phyloP scores from a whole-genome alignment of 2,797 vertebrate genomes.

The Sitta carolinensis region DNA sequence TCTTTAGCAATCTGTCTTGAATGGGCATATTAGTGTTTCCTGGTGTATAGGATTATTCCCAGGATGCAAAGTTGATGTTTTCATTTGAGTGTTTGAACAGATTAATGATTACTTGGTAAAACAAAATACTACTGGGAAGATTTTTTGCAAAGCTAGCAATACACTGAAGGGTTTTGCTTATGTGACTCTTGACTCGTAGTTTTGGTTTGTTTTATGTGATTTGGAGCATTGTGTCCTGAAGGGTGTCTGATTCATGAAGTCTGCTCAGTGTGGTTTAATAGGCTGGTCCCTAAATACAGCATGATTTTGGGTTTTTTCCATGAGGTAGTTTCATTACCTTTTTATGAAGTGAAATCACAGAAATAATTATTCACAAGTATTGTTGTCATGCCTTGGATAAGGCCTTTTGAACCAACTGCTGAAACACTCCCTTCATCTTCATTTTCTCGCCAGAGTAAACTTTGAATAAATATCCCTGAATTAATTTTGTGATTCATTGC shows the following conservation, averaged over 20 bases:
- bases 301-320: background rate
- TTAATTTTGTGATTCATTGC: background rate
- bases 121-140: background rate
- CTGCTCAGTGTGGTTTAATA: background rate
- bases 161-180: background rate
- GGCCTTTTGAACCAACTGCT: background rate
- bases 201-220: background rate
- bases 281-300: background rate
- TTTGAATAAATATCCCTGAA: slow-evolving; percentile 20
- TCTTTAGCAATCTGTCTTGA: background rate
- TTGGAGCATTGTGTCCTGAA: background rate
- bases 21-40: background rate
- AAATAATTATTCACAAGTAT: background rate
- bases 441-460: background rate
- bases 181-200: background rate
- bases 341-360: background rate
- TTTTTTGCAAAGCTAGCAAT: background rate
- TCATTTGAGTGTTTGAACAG: background rate
- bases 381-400: background rate
- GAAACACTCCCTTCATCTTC: background rate
- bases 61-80: background rate
- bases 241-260: background rate
- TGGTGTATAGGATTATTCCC: background rate
- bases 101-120: background rate
- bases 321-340: background rate